Conservation (phyloP, 2,797 vertebrate species). For the Sebastes nivosus region DNA sequence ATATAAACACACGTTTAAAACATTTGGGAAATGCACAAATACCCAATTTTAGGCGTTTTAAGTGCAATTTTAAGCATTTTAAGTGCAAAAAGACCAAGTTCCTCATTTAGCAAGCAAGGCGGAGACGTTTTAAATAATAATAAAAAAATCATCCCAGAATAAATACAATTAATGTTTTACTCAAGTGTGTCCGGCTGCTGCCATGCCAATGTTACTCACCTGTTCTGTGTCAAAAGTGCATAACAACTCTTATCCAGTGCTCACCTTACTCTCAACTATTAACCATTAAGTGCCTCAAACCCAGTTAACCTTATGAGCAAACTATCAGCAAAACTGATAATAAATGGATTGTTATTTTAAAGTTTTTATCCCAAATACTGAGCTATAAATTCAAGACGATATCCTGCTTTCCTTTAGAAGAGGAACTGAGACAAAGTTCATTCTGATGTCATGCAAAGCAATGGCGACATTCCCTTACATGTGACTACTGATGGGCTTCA, state of each 20-base stretch:
- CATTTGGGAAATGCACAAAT: neutral
- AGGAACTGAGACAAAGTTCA: slow-evolving; percentile 79
- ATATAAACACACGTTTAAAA: neutral
- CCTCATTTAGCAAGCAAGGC: neutral
- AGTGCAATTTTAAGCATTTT: neutral
- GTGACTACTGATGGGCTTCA: slow-evolving; percentile 59
- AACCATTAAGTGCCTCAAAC: too few species aligned
- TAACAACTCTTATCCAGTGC: neutral
- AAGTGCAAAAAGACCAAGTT: neutral
- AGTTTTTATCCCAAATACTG: rapidly evolving
- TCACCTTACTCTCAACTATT: neutral
- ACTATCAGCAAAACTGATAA: too few species aligned
- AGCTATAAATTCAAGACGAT: rapidly evolving
- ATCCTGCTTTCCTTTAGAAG: neutral
- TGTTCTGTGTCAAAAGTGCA: slow-evolving; percentile 1
- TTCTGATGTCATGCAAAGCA: slow-evolving; percentile 49
- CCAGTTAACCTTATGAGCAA: rapidly evolving
- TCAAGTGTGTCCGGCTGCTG: neutral
- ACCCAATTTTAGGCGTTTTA: neutral
- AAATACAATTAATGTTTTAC: neutral
- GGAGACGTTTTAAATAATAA: rapidly evolving
- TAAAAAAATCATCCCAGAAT: neutral
- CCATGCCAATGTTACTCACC: slow-evolving; percentile 43
- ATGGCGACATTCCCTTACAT: slow-evolving; percentile 41
- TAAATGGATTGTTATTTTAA: rapidly evolving